Base-by-base conservation (phyloP, 2,797 vertebrate species). In the Pangasius macronema region DNA sequence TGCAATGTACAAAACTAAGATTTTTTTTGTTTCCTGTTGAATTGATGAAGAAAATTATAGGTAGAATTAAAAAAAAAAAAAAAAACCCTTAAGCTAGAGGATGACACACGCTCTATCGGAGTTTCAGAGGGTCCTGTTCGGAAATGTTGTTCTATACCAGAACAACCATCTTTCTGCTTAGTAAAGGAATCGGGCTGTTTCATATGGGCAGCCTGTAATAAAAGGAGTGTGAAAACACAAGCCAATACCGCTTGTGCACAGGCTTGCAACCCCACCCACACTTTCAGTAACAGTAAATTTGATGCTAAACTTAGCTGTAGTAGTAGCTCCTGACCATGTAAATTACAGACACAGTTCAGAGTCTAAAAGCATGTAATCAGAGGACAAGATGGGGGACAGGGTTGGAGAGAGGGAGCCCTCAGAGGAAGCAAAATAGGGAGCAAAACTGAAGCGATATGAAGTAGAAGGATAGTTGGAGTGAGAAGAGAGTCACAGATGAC, bases 261-360 rank as follows among this genome's bases (percentile, higher is more conserved):
- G 94, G 91, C 88, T 85, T 84, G 83, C 89, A 90, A 95, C 96
- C 94, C 95, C 95, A 95, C 96, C 95, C 96, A 96, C 95, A 94
- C 92, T 96, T 96, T 95, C 93, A 94, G 95, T 94, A 96, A 96
- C 95, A 94, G 93, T 93, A 96, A 95, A 96, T 96, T 96, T 96
- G 93, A 91, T 92, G 92, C 95, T 96, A 96, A 96, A 96, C 94
- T 94, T 96, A 96, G 95, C 94, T 91, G 91, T 92, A 93, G 94
- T 95, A 95, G 94, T 95, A 96, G 94, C 94, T 96, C 92, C 93
- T 93, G 94, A 93, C 93, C 93, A 93, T 95, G 93, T 90, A 96
- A 96, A 96, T 96, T 96, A 96, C 92, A 96, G 96, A 93, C 93
- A 93, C 87, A 27, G 88, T 92, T 93, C 89, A 91, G 86, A 94